Evolutionary conservation across 2,113 vertebrate species (phyloP), one percentile per base, ranked within the genome.

Genomic region (Aphyosemion australe): DNA sequence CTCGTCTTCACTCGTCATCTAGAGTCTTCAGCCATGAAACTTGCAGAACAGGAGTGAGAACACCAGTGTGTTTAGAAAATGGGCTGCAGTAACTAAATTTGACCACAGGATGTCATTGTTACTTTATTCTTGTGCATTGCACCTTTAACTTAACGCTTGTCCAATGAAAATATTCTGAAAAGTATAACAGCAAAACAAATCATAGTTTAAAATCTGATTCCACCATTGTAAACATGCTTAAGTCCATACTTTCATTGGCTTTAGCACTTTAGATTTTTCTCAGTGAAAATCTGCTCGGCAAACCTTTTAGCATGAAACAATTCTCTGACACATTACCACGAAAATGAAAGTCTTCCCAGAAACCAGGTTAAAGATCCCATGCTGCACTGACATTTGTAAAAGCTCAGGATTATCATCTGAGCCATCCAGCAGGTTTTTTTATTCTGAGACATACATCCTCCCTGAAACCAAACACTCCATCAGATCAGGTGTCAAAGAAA

Each of bases 401-500:
- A 41, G 58, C 64, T 72, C 72, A 75, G 68, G 56, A 46, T 65
- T 72, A 76, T 69, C 69, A 52, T 71, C 58, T 60, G 52, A 64
- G 51, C 56, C 67, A 65, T 64, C 57, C 54, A 61, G 41, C 18
- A 55, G n/a, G 26, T 55, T 49, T 45, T 50, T 69, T 47, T 42
- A 62, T 39, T 53, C 32, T 57, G 31, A 65, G 43, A 46, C 42
- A 53, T 42, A 59, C 21, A 70, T 32, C 47, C 46, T 57, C 39
- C 43, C 53, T 48, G 10, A 32, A 46, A 62, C 32, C 37, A 61
- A 72, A 55, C 76, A 63, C 76, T 74, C 66, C 61, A 66, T 83
- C 68, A 67, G 46, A 61, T 13, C 64, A 76, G 71, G 70, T 56
- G 69, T 82, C 77, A 68, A 75, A 78, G 46, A 61, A 5, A 26